These are phyloP conservation scores for Drosophila austrosaltans DNA, from an alignment of 2,888 invertebrate genomes.

Conservation along the genomic window DNA sequence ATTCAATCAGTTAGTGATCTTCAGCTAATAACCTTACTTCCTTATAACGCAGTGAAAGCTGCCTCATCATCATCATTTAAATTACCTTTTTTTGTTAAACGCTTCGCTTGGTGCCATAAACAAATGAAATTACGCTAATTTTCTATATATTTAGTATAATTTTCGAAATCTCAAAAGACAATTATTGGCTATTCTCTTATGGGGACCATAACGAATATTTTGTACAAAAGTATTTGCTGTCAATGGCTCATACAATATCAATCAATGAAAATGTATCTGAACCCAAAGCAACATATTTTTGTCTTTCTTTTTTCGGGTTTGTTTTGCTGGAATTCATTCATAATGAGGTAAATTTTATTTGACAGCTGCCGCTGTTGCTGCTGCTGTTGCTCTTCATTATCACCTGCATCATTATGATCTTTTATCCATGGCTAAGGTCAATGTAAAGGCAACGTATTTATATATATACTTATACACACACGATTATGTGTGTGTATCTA, in stretches of 20 bases:
- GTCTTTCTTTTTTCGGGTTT: too few relatives aligned
- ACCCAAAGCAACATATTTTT: slow-evolving; percentile 15
- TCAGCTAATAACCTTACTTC: slow-evolving; percentile 17
- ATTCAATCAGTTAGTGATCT: background rate
- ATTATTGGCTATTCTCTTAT: slow-evolving; percentile 48
- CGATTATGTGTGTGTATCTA: slow-evolving; percentile 15
- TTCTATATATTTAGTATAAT: slow-evolving; percentile 13
- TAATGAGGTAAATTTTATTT: slow-evolving; percentile 41
- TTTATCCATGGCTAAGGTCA: slow-evolving; percentile 67
- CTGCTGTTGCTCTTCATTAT: slow-evolving; percentile 10
- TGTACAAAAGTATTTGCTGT: background rate
- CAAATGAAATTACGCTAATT: slow-evolving; percentile 54
- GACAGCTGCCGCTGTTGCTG: slow-evolving; percentile 32
- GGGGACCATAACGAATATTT: slow-evolving; percentile 25
- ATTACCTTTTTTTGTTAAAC: slow-evolving; percentile 28
- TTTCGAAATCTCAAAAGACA: slow-evolving; percentile 29
- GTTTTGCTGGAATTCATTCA: too few relatives aligned
- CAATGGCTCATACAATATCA: slow-evolving; percentile 34
- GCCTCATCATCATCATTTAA: background rate
- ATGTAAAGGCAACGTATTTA: slow-evolving; percentile 47
- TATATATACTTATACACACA: slow-evolving; percentile 23
- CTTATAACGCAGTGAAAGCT: slow-evolving; percentile 25
- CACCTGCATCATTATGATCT: slow-evolving; percentile 30
- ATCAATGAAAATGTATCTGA: slow-evolving; percentile 35
- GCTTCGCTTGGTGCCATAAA: slow-evolving; percentile 43